These are phyloP conservation scores for Scyliorhinus canicula DNA, from an alignment of 2,797 vertebrate genomes.

Conservation along the genomic window DNA sequence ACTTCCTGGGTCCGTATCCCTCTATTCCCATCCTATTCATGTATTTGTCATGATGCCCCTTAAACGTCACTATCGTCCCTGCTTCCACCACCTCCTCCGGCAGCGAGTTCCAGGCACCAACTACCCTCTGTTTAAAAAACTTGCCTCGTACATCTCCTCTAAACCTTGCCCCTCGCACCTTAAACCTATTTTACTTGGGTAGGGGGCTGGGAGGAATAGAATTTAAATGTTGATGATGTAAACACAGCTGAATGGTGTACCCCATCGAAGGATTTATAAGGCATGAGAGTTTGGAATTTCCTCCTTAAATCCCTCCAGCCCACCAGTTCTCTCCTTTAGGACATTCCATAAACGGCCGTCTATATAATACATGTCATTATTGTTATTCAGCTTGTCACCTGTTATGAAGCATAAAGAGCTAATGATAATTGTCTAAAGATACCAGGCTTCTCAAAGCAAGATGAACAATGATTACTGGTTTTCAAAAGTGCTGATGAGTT, in stretches of 20 bases:
- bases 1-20: too few species aligned
- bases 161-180: too few species aligned
- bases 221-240: not conserved
- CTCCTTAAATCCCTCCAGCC: not conserved
- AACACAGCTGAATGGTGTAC: not conserved
- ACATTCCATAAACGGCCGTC: not conserved
- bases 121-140: too few species aligned
- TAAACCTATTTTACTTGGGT: too few species aligned
- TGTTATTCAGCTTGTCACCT: not conserved
- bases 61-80: too few species aligned
- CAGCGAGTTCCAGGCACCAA: too few species aligned
- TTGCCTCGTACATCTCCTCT: too few species aligned
- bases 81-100: too few species aligned
- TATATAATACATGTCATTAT: not conserved
- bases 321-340: not conserved
- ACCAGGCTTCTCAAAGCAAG: not conserved
- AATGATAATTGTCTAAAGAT: not conserved
- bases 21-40: too few species aligned
- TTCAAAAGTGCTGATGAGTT: not conserved
- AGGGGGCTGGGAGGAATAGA: not conserved
- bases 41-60: too few species aligned
- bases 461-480: not conserved
- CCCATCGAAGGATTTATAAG: not conserved
- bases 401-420: not conserved
- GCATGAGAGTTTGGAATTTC: not conserved